Conservation (phyloP, 2,888 invertebrate genomes). For the Dioctria linearis region DNA sequence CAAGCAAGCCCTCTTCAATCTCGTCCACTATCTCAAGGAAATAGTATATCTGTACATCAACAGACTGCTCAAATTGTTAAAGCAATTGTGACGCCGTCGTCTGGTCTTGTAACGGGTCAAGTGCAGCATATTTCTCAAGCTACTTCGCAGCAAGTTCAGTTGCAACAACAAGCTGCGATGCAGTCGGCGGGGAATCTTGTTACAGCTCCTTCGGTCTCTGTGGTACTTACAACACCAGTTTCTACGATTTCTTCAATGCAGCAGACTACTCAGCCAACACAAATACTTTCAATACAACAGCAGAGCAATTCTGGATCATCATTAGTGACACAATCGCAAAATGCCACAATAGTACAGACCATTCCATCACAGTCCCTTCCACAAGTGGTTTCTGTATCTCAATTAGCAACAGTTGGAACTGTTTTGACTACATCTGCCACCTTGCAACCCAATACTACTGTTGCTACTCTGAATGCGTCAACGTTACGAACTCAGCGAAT, state of each 20-base stretch:
- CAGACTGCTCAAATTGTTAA: constrained; percentile 68
- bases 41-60: constrained; percentile 65
- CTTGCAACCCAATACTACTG: constrained; percentile 66
- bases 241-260: constrained; percentile 66
- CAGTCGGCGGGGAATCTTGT: constrained; percentile 62
- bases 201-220: constrained; percentile 68
- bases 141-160: constrained; percentile 65
- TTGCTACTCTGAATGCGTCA: constrained; percentile 68
- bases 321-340: constrained; percentile 59
- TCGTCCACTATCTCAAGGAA: constrained; percentile 62
- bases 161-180: constrained; percentile 57
- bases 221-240: constrained; percentile 70
- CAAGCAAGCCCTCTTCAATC: constrained; percentile 62
- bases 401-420: constrained; percentile 69
- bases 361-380: constrained; percentile 67
- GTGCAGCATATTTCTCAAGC: constrained; percentile 71
- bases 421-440: constrained; percentile 69
- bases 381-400: constrained; percentile 71
- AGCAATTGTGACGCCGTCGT: constrained; percentile 67
- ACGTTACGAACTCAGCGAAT: constrained; percentile 69
- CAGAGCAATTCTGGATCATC: constrained; percentile 66
- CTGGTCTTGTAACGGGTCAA: constrained; percentile 67
- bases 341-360: constrained; percentile 69
- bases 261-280: constrained; percentile 61
- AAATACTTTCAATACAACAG: constrained; percentile 69